Evolutionary conservation across 1,140 invertebrate genomes (phyloP).

Genomic region (Chironomus tepperi): DNA sequence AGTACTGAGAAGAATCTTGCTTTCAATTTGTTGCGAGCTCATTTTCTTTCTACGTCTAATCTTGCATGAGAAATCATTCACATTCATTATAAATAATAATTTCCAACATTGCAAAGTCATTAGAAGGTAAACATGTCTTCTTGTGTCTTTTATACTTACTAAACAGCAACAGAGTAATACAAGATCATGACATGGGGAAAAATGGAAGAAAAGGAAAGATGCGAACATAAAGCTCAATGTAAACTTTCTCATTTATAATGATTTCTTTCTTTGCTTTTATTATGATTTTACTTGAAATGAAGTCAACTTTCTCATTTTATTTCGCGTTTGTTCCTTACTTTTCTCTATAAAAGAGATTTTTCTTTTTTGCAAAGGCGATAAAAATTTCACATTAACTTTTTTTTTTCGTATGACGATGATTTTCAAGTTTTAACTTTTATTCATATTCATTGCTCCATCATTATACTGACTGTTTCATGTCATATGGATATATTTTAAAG

Average conservation of each 20-base stretch:
- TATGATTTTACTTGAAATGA: background rate
- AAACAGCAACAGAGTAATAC: no score
- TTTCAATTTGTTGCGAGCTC: background rate
- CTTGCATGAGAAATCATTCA: background rate
- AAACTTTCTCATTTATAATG: background rate
- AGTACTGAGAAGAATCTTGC: background rate
- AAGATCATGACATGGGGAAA: no score
- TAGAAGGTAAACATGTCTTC: no score
- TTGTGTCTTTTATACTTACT: no score
- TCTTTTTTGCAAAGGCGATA: background rate
- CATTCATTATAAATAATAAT: background rate
- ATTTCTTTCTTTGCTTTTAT: background rate
- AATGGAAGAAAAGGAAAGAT: background rate
- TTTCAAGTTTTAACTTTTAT: no score
- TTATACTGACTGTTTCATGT: no score
- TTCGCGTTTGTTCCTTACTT: background rate
- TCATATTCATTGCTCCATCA: no score
- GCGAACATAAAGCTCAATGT: slow-evolving; percentile 6
- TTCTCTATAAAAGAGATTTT: slow-evolving; percentile 9
- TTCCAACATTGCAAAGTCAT: no score
- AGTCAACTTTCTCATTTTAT: background rate
- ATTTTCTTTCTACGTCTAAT: background rate
- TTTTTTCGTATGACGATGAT: no score
- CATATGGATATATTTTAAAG: no score
- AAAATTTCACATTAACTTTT: background rate